A percentile compares a stretch with the other conserved stretches of the same genome.
These are phyloP conservation scores for Heliconius charithonia DNA, from an alignment of 2,888 invertebrate species.

Conservation along the genomic window DNA sequence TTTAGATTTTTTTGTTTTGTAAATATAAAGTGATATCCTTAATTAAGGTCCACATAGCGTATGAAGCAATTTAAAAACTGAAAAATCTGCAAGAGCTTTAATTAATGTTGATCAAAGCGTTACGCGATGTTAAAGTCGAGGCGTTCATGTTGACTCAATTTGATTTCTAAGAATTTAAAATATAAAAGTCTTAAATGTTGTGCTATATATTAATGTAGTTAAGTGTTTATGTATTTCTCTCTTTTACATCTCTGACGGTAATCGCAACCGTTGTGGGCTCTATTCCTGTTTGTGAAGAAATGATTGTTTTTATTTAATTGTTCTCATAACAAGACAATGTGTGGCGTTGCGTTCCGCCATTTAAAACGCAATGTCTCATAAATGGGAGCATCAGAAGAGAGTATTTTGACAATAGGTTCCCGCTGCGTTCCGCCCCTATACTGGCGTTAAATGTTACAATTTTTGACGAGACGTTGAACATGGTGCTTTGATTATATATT, in stretches of 20 bases:
- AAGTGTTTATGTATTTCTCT: not conserved
- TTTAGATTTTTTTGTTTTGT: not conserved
- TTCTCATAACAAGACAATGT: not conserved
- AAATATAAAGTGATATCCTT: constrained; percentile 52
- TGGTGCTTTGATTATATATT: too few relatives aligned
- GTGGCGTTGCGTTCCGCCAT: not conserved
- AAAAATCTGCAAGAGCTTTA: constrained; percentile 59
- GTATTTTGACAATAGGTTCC: not conserved
- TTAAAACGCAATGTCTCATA: not conserved
- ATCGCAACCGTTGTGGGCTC: not conserved
- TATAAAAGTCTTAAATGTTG: not conserved
- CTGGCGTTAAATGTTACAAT: too few relatives aligned
- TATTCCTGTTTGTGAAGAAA: not conserved
- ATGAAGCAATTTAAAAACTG: constrained; percentile 59
- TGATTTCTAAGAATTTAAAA: constrained; percentile 25
- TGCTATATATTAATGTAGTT: not conserved
- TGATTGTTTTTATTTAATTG: not conserved
- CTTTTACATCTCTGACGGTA: not conserved
- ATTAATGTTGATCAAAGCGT: constrained; percentile 61
- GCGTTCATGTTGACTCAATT: constrained; percentile 31
- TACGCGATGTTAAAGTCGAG: constrained; percentile 32
- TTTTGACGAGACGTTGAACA: too few relatives aligned
- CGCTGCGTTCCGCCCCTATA: too few relatives aligned
- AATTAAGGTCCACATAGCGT: constrained; percentile 55
- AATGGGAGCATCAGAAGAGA: not conserved